phyloP scores from a whole-genome alignment of 1,140 invertebrate genomes.

The Copidosoma floridanum region DNA sequence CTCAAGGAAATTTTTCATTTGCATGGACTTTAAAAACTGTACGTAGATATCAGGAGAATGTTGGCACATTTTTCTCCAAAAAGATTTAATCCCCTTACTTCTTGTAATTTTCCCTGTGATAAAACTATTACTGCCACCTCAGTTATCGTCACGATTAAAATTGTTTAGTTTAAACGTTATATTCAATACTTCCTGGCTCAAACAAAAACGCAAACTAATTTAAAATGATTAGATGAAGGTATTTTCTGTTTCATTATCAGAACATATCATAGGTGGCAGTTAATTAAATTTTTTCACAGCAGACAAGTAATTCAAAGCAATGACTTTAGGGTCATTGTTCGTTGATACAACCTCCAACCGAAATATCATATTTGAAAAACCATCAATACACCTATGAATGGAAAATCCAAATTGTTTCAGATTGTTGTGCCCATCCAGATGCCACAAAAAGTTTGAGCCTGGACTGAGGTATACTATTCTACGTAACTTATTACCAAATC shows the following conservation, averaged over 20 bases:
- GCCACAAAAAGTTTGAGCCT: slow-evolving; percentile 33
- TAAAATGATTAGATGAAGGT: neutral
- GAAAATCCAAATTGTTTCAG: slow-evolving; percentile 40
- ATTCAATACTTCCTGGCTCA: too few relatives aligned
- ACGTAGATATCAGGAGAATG: slow-evolving; percentile 13
- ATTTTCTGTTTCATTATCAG: neutral
- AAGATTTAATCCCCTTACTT: neutral
- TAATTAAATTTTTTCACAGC: neutral
- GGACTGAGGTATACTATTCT: slow-evolving; percentile 28
- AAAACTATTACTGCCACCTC: neutral
- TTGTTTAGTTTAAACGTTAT: too few relatives aligned
- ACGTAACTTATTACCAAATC: slow-evolving; percentile 9
- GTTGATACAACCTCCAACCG: slow-evolving; percentile 34
- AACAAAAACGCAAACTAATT: neutral
- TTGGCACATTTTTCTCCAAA: slow-evolving; percentile 9
- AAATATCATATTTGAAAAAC: slow-evolving; percentile 37
- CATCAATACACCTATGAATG: slow-evolving; percentile 39
- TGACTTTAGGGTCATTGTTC: slow-evolving; percentile 32
- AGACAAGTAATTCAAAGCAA: slow-evolving; percentile 31
- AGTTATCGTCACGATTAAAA: neutral
- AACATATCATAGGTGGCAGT: neutral
- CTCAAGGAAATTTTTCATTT: neutral
- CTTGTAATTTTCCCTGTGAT: neutral
- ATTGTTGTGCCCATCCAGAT: slow-evolving; percentile 26
- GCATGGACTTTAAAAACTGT: slow-evolving; percentile 11